These are phyloP conservation scores for Thripadectes ignobilis DNA, from an alignment of 2,797 vertebrate genomes.

Conservation along the genomic window DNA sequence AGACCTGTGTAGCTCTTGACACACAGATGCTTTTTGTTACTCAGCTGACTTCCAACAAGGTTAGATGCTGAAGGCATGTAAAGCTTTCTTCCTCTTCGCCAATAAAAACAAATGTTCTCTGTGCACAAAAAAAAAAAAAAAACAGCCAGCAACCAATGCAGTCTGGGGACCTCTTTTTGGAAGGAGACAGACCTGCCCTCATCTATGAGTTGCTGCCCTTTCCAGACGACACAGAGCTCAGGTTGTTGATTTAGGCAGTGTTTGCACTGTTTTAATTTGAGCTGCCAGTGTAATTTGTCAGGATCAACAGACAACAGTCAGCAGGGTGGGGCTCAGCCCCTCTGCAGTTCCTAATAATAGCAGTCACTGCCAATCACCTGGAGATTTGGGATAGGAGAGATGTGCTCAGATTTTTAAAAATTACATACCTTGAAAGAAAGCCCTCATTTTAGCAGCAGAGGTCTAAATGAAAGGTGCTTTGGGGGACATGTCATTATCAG, in stretches of 20 bases:
- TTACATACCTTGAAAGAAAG: neutral
- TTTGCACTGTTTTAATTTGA: conserved; percentile 24
- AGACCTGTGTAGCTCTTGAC: neutral
- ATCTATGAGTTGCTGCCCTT: neutral
- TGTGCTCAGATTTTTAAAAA: neutral
- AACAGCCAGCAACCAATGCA: neutral
- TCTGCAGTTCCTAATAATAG: neutral
- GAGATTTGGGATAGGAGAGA: neutral
- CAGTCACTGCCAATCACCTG: neutral
- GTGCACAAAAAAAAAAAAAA: neutral
- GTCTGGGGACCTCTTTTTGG: neutral
- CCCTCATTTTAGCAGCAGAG: neutral
- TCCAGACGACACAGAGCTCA: neutral
- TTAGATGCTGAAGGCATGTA: neutral
- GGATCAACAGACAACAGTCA: neutral
- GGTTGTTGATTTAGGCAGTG: neutral
- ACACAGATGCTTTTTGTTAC: conserved; percentile 38
- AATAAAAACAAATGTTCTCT: conserved; percentile 24
- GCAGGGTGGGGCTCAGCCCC: neutral
- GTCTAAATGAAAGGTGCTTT: neutral
- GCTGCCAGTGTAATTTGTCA: conserved; percentile 7
- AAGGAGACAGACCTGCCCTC: neutral
- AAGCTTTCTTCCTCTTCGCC: neutral
- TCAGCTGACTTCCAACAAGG: neutral
- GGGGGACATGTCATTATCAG: neutral